Base-by-base conservation (phyloP, 1,140 invertebrate genomes). In the Zaprionus nigranus region DNA sequence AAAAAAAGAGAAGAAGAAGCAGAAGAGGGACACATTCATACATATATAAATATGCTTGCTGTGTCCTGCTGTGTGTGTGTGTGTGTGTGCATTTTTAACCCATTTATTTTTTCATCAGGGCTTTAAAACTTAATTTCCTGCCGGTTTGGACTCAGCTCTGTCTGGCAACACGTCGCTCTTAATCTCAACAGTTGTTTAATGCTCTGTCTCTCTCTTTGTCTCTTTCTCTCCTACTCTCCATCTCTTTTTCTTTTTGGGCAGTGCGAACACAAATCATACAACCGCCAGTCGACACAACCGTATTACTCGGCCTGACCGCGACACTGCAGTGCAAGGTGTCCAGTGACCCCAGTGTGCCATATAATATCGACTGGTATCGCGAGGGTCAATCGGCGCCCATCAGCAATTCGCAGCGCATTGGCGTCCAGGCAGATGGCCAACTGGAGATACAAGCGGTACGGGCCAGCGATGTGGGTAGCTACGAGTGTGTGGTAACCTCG, bases 301-400 rank as follows among this genome's bases (percentile, higher is more conserved):
- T 98, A 22, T 95, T 99, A 49, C 94, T 99, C 2, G 98, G 98
- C 20, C 96, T 98, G 58, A 98, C 97, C 34, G 98, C 98, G 2
- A 96, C 96, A 20, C 93, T 99, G 59, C 97, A 98, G 82, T 99
- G 98, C 93, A 97, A 97, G 94, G 96, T 99, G 28, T 98, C 96
- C n/a, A 97, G 96, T 86, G 98, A 99, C 93, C 96, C 97, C 22
- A 96, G 95, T 72, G 96, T 99, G n/a, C 95, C 96, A n/a, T 98
- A 96, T 83, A 96, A 96, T 77, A 96, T 99, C 77, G 95, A 96
- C 76, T 99, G 98, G 98, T 98, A 96, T 93, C 97, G 98, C 82
- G 96, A 98, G 92, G 95, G 96, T 87, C 96, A 96, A 96, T 30
- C 78, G 46, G 74, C 79, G 49, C 87, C 92, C 74, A 92, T 93